Evolutionary conservation across 2,888 invertebrate species (phyloP).

Genomic region (Agrochola lychnidis): DNA sequence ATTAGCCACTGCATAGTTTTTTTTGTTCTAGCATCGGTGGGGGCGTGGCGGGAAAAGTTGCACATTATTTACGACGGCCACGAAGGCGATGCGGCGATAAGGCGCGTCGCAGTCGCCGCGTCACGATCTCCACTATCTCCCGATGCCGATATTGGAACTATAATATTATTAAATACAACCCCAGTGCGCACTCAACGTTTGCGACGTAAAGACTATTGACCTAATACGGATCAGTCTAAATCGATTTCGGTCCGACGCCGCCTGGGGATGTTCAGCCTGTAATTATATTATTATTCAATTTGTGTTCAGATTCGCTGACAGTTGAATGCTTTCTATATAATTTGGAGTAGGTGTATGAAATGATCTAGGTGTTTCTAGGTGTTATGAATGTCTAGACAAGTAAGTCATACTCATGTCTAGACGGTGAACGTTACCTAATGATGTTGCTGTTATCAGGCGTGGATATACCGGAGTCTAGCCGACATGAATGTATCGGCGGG

Average conservation of each 20-base stretch:
- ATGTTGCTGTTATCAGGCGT: slow-evolving; percentile 57
- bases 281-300: slow-evolving; percentile 64
- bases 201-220: slow-evolving; percentile 70
- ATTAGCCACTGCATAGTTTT: slow-evolving; percentile 75
- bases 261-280: slow-evolving; percentile 51
- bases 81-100: slow-evolving; percentile 90
- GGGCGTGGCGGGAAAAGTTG: slow-evolving; percentile 90
- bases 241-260: slow-evolving; percentile 61
- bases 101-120: slow-evolving; percentile 89
- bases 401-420: slow-evolving; percentile 65
- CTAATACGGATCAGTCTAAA: slow-evolving; percentile 75
- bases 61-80: slow-evolving; percentile 90
- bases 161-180: slow-evolving; percentile 84
- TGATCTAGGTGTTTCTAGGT: slow-evolving; percentile 51
- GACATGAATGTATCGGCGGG: slow-evolving; percentile 40
- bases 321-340: slow-evolving; percentile 59
- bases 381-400: slow-evolving; percentile 63
- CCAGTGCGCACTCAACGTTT: slow-evolving; percentile 67
- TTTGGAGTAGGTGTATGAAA: slow-evolving; percentile 56
- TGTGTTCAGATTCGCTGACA: slow-evolving; percentile 46
- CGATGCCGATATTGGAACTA: slow-evolving; percentile 87
- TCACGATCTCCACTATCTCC: slow-evolving; percentile 89
- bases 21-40: slow-evolving; percentile 78
- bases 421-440: slow-evolving; percentile 61
- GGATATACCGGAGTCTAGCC: slow-evolving; percentile 43